Base-by-base conservation (phyloP, 2,888 invertebrate species). In the Anoplius nigerrimus region DNA sequence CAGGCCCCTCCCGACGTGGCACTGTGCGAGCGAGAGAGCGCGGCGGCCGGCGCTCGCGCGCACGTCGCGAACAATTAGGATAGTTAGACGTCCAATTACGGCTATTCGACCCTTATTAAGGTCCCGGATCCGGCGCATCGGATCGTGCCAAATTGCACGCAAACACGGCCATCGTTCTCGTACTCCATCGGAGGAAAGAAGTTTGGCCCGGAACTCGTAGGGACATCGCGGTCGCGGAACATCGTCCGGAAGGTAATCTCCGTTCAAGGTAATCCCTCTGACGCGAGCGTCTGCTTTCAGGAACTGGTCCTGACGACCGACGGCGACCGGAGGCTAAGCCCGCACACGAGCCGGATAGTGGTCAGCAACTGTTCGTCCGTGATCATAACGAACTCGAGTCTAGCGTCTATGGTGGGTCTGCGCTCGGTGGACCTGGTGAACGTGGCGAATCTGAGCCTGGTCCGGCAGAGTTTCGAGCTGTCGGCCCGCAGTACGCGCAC, bases 381-480 rank as follows among this genome's bases (percentile, higher is more conserved):
- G 60, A 76, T 77, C 15, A 74, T 88, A 48, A 61, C 73, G 18
- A 86, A 87, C 68, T 86, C 84, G 18, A 87, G 94, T 6, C 90
- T 95, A 56, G 89, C 90, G 27, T 89, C 91, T 70, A 92, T 94
- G 76, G 88, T 90, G 56, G 92, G 92, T 62, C 89, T 96, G 66
- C 91, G 93, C 27, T 90, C 90, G 61, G 90, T 96, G 59, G 91
- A 91, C 67, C 89, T 96, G 71, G 89, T 88, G 70, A 92, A 93
- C 86, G 91, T 95, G 11, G 88, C 89, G 13, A 91, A 92, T 72
- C 89, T 95, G 15, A 90, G 91, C 15, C 90, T 96, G 60, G 91
- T 91, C 65, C 82, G 71, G 1, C 78, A 85, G 55, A 88, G 88
- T 67, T 87, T 88, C 68, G 84, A 86, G 43, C 70, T 88, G 2